Evolutionary conservation across 1,140 invertebrate genomes (phyloP).

Genomic region (Helicorthomorpha holstii): DNA sequence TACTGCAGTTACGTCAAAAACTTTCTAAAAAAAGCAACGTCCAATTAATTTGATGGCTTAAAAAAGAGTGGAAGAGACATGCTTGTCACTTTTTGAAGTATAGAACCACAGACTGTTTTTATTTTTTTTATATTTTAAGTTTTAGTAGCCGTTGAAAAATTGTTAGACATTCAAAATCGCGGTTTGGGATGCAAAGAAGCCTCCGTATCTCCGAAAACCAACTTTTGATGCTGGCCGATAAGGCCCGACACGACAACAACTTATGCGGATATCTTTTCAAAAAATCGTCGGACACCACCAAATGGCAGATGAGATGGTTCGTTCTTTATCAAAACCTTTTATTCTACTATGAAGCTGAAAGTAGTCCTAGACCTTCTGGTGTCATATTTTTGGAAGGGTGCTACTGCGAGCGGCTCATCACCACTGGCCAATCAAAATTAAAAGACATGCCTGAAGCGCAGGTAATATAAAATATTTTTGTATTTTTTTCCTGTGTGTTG

Average conservation of each 20-base stretch:
- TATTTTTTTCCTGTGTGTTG: not conserved
- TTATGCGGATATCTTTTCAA: constrained; percentile 68
- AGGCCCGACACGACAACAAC: constrained; percentile 58
- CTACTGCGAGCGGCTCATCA: constrained; percentile 64
- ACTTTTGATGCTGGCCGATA: constrained; percentile 63
- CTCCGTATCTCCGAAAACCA: constrained; percentile 55
- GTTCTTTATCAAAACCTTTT: constrained; percentile 81
- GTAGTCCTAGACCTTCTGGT: constrained; percentile 54
- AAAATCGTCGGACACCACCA: constrained; percentile 60
- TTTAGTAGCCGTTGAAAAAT: no score
- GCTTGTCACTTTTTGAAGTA: no score
- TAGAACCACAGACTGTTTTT: no score
- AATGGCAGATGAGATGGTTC: constrained; percentile 83
- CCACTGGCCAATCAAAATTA: constrained; percentile 14
- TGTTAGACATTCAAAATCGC: no score
- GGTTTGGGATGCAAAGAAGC: constrained; percentile 54
- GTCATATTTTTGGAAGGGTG: constrained; percentile 74
- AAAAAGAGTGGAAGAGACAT: no score
- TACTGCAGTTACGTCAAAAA: no score
- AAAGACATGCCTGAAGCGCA: constrained; percentile 30
- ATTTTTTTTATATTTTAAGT: no score
- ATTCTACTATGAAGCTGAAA: constrained; percentile 78
- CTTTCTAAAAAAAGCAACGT: no score
- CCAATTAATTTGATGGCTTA: no score
- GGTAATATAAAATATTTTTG: constrained; percentile 24